These are phyloP conservation scores for Galeopterus variegatus DNA, from an alignment of 2,113 vertebrate genomes.

Conservation along the genomic window DNA sequence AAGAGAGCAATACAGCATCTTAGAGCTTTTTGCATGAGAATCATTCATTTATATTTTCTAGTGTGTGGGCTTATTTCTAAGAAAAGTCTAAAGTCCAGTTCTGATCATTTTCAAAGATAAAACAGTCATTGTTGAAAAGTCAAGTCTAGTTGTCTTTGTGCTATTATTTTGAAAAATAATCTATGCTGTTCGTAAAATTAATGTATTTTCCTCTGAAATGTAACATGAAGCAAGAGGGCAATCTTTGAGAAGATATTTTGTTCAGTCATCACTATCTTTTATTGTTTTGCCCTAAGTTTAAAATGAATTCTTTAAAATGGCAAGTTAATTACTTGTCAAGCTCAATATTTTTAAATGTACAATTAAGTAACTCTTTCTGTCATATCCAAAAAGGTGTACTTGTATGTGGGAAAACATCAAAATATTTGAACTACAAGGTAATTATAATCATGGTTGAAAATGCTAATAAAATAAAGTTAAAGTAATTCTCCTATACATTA, in stretches of 20 bases:
- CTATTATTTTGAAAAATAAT: neutral
- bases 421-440: constrained; percentile 77
- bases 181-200: neutral
- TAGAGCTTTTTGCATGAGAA: neutral
- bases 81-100: neutral
- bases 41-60: constrained; percentile 8
- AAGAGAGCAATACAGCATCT: neutral
- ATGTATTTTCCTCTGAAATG: constrained; percentile 18
- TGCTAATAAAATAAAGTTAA: constrained; percentile 81
- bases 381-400: neutral
- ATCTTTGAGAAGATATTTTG: neutral
- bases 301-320: constrained; percentile 17
- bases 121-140: constrained; percentile 14
- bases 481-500: constrained; percentile 82
- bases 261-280: constrained; percentile 54
- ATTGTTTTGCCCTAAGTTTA: constrained; percentile 6
- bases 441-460: constrained; percentile 81
- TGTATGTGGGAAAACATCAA: constrained; percentile 45
- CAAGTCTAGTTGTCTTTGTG: neutral
- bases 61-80: neutral
- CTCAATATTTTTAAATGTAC: constrained; percentile 42
- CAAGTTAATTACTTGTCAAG: constrained; percentile 57
- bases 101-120: constrained; percentile 27
- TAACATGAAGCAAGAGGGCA: neutral
- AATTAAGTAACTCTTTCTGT: constrained; percentile 22